Evolutionary conservation across 2,888 invertebrate genomes (phyloP), one percentile per base, ranked within the genome.

Genomic region (Sarcophaga subvicina): DNA sequence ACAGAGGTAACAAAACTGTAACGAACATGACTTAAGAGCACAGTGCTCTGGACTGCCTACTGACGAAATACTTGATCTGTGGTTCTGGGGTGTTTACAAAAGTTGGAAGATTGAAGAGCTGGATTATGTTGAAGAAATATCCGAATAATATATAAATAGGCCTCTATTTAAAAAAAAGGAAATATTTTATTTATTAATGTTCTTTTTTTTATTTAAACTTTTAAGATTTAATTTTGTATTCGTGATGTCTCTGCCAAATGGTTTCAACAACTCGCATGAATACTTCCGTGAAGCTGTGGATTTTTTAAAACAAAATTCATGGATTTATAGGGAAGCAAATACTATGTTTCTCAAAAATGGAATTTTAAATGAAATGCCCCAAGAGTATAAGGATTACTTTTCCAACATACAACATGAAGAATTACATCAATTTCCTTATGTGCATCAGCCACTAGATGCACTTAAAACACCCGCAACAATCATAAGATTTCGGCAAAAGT

Each of bases 251-350:
- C 83, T 94, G 66, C 93, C 93, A 14, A 71, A 79, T 11, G 62
- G 75, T 2, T 94, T 91, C 85, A 64, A 63, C 3, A 88, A 70
- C n/a, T 85, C 90, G 2, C 66, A 78, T 2, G 87, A 94, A 3
- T 96, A 96, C 91, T 95, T 97, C 84, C 89, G 93, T 87, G 94
- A 94, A 69, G 94, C 94, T 49, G 88, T 96, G 2, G 66, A 90
- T 2, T 96, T 97, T 90, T 94, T 97, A 70, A 90, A 94, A 80
- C 93, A 94, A 63, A 94, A 95, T 89, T 94, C 95, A 83, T 95
- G 96, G 95, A 92, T 97, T 60, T 96, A 95, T 90, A 95, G 95
- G 83, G 94, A 93, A 86, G 94, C 95, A 0, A 96, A 97, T 89
- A 96, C 96, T 0, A 94, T 96, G 85, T 94, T 96, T 86, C 91